Evolutionary conservation across 2,113 vertebrate species (phyloP).

Genomic region (Hirundichthys speculiger): DNA sequence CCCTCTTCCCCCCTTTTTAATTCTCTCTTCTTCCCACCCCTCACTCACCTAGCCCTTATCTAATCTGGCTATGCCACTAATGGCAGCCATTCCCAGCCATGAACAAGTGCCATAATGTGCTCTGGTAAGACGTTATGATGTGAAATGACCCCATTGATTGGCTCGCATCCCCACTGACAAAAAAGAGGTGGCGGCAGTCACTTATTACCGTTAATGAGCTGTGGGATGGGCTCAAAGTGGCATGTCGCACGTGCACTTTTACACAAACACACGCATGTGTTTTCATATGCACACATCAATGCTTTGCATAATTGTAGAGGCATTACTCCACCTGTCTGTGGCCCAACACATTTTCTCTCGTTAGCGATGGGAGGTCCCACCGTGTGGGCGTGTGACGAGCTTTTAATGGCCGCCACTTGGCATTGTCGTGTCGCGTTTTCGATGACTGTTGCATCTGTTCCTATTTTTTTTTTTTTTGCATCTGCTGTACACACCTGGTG

Average conservation of each 20-base stretch:
- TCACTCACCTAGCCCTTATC: conserved; percentile 68
- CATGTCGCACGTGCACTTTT: conserved; percentile 26
- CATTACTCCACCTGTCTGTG: conserved; percentile 69
- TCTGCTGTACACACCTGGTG: conserved; percentile 70
- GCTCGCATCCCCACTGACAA: conserved; percentile 81
- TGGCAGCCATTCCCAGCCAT: conserved; percentile 77
- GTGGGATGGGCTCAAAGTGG: conserved; percentile 75
- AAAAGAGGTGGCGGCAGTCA: conserved; percentile 80
- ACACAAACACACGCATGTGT: conserved; percentile 1
- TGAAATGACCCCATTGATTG: conserved; percentile 85
- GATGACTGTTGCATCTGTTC: conserved; percentile 71
- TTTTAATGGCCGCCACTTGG: conserved; percentile 75
- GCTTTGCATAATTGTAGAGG: conserved; percentile 61
- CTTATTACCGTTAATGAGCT: conserved; percentile 84
- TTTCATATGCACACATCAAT: conserved; percentile 1
- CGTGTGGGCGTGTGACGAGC: conserved; percentile 67
- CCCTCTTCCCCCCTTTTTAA: conserved; percentile 70
- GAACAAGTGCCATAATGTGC: conserved; percentile 81
- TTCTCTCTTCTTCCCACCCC: conserved; percentile 56
- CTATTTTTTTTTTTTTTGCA: conserved; percentile 39
- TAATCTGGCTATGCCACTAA: conserved; percentile 80
- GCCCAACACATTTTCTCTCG: conserved; percentile 61
- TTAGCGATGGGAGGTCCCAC: conserved; percentile 69
- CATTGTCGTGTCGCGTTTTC: conserved; percentile 63
- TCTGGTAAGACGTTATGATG: conserved; percentile 81